phyloP scores from a whole-genome alignment of 2,797 vertebrate genomes.

The Sebastes reedi region DNA sequence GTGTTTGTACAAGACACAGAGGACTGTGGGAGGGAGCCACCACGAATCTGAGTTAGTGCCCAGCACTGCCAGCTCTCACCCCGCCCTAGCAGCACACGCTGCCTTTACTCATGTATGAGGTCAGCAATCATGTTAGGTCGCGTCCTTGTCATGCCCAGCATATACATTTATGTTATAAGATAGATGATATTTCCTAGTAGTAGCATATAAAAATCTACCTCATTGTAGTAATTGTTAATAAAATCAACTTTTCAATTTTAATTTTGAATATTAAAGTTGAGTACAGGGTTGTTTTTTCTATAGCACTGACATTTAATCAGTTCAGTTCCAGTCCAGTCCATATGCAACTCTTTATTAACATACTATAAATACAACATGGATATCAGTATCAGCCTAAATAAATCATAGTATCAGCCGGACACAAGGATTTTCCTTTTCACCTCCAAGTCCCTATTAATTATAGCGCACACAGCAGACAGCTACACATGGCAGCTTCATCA shows the following conservation, averaged over 20 bases:
- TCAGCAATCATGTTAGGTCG: neutral
- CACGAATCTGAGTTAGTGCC: constrained; percentile 56
- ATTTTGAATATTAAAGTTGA: neutral
- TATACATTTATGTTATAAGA: neutral
- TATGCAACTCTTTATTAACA: neutral
- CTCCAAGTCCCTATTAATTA: neutral
- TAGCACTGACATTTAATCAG: neutral
- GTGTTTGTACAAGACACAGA: constrained; percentile 28
- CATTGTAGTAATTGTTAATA: neutral
- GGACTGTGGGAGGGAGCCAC: neutral
- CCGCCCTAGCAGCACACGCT: neutral
- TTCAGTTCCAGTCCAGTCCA: neutral
- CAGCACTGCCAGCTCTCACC: constrained; percentile 38
- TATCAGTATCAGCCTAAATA: neutral
- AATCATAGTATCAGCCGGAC: neutral
- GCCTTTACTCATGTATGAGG: neutral
- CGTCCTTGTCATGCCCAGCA: neutral
- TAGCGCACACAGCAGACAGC: neutral
- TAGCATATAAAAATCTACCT: neutral
- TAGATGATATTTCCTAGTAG: neutral
- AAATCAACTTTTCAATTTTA: neutral
- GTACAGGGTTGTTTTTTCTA: neutral
- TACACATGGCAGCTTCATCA: neutral
- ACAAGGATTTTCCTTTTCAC: neutral
- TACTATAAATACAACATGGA: too few species aligned